These are phyloP conservation scores for Megalurothrips usitatus DNA, from an alignment of 2,888 invertebrate species.

Conservation along the genomic window DNA sequence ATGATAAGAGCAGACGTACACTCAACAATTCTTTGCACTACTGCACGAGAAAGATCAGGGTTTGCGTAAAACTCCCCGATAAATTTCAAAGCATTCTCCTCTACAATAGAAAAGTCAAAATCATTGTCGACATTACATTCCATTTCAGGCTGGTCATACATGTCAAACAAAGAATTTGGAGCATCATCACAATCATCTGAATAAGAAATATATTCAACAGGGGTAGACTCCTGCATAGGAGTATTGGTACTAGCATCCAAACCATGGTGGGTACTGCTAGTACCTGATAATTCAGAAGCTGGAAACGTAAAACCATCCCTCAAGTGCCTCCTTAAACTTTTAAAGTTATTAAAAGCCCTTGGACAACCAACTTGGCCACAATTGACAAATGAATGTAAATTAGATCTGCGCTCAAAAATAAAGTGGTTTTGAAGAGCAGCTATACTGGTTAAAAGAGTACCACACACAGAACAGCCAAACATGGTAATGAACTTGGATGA, in stretches of 20 bases:
- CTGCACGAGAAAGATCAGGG: constrained; percentile 15
- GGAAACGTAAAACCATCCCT: neutral
- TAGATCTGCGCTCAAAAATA: neutral
- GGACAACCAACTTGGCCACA: neutral
- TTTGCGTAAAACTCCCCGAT: constrained; percentile 36
- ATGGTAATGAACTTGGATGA: neutral
- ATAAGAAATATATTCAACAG: neutral
- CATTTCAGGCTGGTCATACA: neutral
- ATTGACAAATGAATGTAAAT: neutral
- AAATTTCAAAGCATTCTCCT: neutral
- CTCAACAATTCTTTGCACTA: neutral
- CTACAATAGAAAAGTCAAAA: neutral
- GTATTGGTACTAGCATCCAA: neutral
- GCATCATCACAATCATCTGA: neutral
- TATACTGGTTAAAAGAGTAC: neutral
- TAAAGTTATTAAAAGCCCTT: neutral
- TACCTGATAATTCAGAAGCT: neutral
- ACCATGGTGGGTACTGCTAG: neutral
- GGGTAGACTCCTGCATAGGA: neutral
- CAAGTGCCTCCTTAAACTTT: neutral
- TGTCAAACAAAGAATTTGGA: neutral
- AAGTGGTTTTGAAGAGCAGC: neutral
- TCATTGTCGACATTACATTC: neutral
- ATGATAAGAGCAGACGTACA: neutral
- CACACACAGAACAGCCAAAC: neutral